Base-by-base conservation (phyloP, 2,888 invertebrate genomes). In the Unio pictorum region DNA sequence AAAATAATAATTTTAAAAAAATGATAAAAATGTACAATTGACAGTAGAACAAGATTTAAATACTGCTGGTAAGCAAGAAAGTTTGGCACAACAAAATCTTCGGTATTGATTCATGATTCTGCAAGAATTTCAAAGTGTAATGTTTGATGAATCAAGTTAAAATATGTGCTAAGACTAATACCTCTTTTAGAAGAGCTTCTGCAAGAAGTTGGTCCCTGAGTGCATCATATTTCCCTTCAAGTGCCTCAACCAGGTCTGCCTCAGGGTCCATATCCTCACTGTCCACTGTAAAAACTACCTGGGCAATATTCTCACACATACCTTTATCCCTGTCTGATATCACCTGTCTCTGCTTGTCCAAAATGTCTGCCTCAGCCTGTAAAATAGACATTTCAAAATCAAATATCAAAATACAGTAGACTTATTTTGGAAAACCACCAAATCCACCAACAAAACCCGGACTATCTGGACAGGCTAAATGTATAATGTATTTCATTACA, bases 201-300 rank as follows among this genome's bases (percentile, higher is more conserved):
- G 83, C 76, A 56, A 88, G 74, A n/a, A 88, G 80, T 69, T 87
- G 85, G 73, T 87, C 87, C 59, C 81, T 79, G 59, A 88, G 80
- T 23, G 86, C 84, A 76, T 87, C 87, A 76, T 87, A 87, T 69
- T 87, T 88, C 28, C 84, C 84, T 58, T 87, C 82, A 54, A 88
- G 76, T 30, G 87, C 87, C 71, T 85, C 80, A 26, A 83, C 64
- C 4, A 85, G 64, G 26, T 81, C 80, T 54, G 76, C 76, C n/a
- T 79, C 77, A 28, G 67, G 74, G 68, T 73, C 74, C 26, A 73
- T 76, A 34, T 79, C 76, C 59, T 56, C 30, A 20, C 61, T 63
- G 18, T 78, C 78, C 59, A 71, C 66, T 64, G 76, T 71, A 72
- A 85, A 81, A 55, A 85, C 69, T 26, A 84, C 78, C n/a, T 71